Base-by-base conservation (phyloP, 2,888 invertebrate genomes). In the Parnassius glacialis region DNA sequence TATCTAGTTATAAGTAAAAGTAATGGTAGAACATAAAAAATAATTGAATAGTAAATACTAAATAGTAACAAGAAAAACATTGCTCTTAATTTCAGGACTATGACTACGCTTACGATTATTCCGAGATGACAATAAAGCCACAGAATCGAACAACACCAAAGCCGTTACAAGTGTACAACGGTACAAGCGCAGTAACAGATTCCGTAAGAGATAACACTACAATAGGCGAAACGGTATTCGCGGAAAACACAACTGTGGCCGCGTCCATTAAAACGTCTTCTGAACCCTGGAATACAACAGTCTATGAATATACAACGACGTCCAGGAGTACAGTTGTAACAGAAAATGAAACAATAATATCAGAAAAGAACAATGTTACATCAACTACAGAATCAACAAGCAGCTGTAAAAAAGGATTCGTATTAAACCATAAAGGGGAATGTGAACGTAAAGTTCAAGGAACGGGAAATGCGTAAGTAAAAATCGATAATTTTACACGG, bases 31-130 rank as follows among this genome's bases (percentile, higher is more conserved):
- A 25, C 25, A 25, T 25, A 25, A 25, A 25, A 3, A 25, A 25
- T 25, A 25, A 25, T 25, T 25, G 25, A 25, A 25, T 25, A 25
- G 25, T 25, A 25, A 25, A 25, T 25, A 3, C 25, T 25, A 25
- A 25, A 25, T 25, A 25, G 3, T 25, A 3, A 25, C 25, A 25
- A 25, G 3, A 25, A 25, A 5, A 16, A 16, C 16, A 16, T 25
- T 25, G 25, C 25, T 25, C 25, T 25, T 25, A 25, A 61, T 93
- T 92, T 43, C 86, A 95, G 95, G 94, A 94, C 76, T 95, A 94
- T 69, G 95, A 95, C 82, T 95, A 95, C 75, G 93, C 93, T 57
- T 95, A 95, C 77, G 95, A 95, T 78, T 95, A 95, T 73, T 90
- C 94, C 5, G 95, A 95, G 74, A 93, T 95, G 81, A 95, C 95